Conservation (phyloP, 2,888 invertebrate species). For the Polyploca ridens region DNA sequence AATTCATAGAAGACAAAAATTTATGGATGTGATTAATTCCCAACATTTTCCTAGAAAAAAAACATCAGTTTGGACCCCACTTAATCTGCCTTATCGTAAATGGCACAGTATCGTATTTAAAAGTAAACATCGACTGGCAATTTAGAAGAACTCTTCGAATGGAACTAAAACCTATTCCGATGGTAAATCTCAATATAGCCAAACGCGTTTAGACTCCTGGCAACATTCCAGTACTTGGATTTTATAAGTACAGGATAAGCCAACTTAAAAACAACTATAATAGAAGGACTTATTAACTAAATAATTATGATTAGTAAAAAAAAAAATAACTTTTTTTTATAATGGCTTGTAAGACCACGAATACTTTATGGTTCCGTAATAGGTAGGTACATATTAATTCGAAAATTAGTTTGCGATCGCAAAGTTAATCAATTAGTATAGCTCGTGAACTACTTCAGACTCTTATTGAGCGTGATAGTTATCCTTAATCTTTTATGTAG, state of each 20-base stretch:
- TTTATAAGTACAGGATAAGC: conserved; percentile 33
- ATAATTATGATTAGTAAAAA: too few relatives aligned
- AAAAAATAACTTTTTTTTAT: too few relatives aligned
- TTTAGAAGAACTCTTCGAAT: conserved; percentile 25
- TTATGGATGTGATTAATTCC: too few relatives aligned
- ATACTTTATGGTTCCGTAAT: too few relatives aligned
- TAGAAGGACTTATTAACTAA: background rate
- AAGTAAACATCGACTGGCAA: background rate
- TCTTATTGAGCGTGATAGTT: too few relatives aligned
- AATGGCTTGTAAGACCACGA: too few relatives aligned
- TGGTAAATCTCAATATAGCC: conserved; percentile 69
- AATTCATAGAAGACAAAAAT: too few relatives aligned
- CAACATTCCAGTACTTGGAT: conserved; percentile 44
- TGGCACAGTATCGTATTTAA: background rate
- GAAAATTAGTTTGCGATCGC: too few relatives aligned
- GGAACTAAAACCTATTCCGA: conserved; percentile 38
- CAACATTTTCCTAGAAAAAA: background rate
- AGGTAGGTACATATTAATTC: too few relatives aligned
- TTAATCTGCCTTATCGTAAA: background rate
- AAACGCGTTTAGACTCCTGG: conserved; percentile 59
- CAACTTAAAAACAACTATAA: conserved; percentile 11
- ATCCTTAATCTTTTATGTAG: too few relatives aligned
- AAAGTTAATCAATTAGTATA: too few relatives aligned
- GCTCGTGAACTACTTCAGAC: too few relatives aligned
- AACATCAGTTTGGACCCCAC: background rate